These are phyloP conservation scores for Acarapis woodi DNA, from an alignment of 1,140 invertebrate genomes.

Conservation along the genomic window DNA sequence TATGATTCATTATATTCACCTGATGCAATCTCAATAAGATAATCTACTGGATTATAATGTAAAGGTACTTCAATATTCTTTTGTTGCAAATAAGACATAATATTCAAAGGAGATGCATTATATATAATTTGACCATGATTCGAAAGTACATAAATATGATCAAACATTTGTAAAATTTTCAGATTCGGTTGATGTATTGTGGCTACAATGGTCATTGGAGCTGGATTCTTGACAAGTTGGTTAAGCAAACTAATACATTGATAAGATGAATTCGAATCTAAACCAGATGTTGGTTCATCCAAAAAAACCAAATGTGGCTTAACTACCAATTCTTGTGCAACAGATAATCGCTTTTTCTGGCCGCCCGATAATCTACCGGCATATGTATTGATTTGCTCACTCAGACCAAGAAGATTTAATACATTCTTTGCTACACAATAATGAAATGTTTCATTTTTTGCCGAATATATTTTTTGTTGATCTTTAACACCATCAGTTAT, in stretches of 20 bases:
- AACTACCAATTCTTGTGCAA: constrained; percentile 75
- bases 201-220: constrained; percentile 4
- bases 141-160: constrained; percentile 8
- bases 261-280: constrained; percentile 53
- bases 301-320: constrained; percentile 92
- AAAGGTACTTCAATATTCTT: constrained; percentile 5
- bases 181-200: constrained; percentile 9
- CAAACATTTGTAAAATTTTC: constrained; percentile 8
- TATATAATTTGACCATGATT: constrained; percentile 13
- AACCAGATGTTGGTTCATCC: constrained; percentile 66
- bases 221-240: constrained; percentile 27
- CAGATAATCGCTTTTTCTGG: constrained; percentile 66
- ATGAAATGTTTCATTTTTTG: constrained; percentile 1
- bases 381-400: constrained; percentile 43
- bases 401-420: constrained; percentile 31
- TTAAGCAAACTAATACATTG: constrained; percentile 45
- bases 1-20: constrained; percentile 6
- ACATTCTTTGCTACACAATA: background rate
- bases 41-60: constrained; percentile 10
- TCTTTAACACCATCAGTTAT: background rate
- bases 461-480: background rate
- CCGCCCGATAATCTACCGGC: constrained; percentile 63
- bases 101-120: constrained; percentile 12
- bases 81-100: constrained; percentile 10
- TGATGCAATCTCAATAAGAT: constrained; percentile 10